Evolutionary conservation across 2,888 invertebrate species (phyloP).

Genomic region (Oeneis ivallda): DNA sequence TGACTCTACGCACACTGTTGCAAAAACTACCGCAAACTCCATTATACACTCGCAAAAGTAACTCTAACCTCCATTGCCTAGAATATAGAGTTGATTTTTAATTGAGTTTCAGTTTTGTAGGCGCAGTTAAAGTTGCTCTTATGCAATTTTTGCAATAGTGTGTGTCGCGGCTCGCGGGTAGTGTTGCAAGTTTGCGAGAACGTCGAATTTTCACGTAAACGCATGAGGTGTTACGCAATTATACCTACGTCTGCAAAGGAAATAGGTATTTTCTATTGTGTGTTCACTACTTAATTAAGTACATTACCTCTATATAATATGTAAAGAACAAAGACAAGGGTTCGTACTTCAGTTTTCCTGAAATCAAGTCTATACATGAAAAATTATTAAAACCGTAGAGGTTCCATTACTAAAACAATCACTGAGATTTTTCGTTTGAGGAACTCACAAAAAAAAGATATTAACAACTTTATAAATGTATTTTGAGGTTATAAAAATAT

Average conservation of each 20-base stretch:
- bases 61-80: conserved; percentile 5
- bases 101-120: conserved; percentile 4
- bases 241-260: conserved; percentile 22
- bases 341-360: too few species aligned
- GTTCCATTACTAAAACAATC: too few species aligned
- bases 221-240: conserved; percentile 35
- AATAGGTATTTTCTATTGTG: conserved; percentile 32
- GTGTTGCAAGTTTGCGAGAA: conserved; percentile 67
- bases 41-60: conserved; percentile 4
- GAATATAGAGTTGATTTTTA: conserved; percentile 47
- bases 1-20: conserved; percentile 59
- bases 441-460: too few species aligned
- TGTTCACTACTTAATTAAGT: conserved; percentile 4
- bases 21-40: conserved; percentile 14
- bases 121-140: conserved; percentile 43
- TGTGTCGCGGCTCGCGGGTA: conserved; percentile 63
- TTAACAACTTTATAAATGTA: too few species aligned
- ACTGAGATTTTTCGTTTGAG: too few species aligned
- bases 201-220: conserved; percentile 58
- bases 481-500: too few species aligned
- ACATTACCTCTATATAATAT: neutral
- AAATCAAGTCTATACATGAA: too few species aligned
- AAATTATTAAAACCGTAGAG: too few species aligned
- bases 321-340: too few species aligned
- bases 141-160: conserved; percentile 56